Base-by-base conservation (phyloP, 2,888 invertebrate species). In the Dicycla oo region DNA sequence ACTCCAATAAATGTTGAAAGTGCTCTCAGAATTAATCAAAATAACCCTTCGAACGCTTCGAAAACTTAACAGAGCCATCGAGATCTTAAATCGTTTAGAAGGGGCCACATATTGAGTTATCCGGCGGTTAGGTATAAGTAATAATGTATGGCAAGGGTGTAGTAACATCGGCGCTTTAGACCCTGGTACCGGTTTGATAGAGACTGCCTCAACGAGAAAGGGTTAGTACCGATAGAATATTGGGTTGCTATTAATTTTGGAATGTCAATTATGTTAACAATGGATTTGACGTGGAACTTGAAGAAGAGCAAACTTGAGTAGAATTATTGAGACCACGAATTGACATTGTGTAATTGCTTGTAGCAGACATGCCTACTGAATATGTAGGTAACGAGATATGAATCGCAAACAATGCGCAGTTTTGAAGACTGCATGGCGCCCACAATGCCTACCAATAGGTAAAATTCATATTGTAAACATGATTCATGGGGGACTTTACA, bases 41-140 rank as follows among this genome's bases (percentile, higher is more conserved):
- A 90, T 90, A 91, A 90, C 92, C 93, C 93, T 90, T 88, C 84
- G 86, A 88, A 89, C 87, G 88, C 69, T 84, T 84, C 86, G 81
- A 67, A 86, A 90, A 91, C 90, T 91, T 92, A 92, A 90, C 91
- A 90, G 89, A 92, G 90, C 92, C 89, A 91, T 92, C 87, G 92
- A 90, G 93, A 94, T 94, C 94, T 95, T 93, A 94, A 94, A 95
- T 93, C 94, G 93, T 90, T 93, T 92, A 91, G 88, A 89, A 91
- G 89, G 90, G 85, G 85, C 88, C 88, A 88, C 88, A 89, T 93
- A 94, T 94, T 94, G 92, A 93, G 94, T 94, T 94, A 94, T 93
- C 93, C 91, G 87, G 91, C 90, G 93, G 93, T 93, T 93, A 92
- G 90, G 90, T 88, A 89, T 91, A 90, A 91, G 93, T 94, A 94